phyloP scores from a whole-genome alignment of 2,113 vertebrate genomes.

The Ammospiza nelsoni region DNA sequence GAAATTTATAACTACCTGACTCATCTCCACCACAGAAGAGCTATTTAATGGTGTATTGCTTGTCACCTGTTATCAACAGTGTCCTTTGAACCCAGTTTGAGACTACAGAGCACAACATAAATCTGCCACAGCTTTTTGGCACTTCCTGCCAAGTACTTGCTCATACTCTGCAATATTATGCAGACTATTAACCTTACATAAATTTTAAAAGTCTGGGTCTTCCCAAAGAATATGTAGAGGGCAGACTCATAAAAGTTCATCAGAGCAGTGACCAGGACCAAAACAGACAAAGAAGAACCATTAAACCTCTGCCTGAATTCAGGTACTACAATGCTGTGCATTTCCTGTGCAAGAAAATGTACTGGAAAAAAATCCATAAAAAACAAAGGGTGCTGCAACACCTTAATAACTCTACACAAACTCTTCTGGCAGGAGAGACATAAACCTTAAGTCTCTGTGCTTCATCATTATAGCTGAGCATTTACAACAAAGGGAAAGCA shows the following conservation, averaged over 20 bases:
- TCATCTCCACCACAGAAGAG: constrained; percentile 11
- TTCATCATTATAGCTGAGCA: neutral
- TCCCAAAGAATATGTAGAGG: neutral
- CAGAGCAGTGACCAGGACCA: neutral
- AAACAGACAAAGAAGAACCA: neutral
- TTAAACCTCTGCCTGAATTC: neutral
- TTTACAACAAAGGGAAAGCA: neutral
- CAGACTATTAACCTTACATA: constrained; percentile 39
- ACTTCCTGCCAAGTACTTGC: constrained; percentile 7
- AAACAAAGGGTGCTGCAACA: neutral
- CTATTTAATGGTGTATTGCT: neutral
- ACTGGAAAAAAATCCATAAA: neutral
- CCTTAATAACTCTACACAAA: neutral
- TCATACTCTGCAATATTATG: constrained; percentile 29
- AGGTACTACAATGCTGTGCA: neutral
- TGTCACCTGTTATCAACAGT: constrained; percentile 12
- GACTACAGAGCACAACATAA: constrained; percentile 14
- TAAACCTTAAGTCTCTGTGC: neutral
- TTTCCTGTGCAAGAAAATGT: neutral
- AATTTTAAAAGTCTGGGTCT: constrained; percentile 20
- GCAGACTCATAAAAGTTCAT: neutral
- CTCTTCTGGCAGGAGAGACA: neutral
- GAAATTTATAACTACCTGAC: constrained; percentile 29
- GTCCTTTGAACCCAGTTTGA: constrained; percentile 6
- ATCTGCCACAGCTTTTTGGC: constrained; percentile 38